Conservation (phyloP, 2,888 invertebrate species). For the Cactoblastis cactorum region DNA sequence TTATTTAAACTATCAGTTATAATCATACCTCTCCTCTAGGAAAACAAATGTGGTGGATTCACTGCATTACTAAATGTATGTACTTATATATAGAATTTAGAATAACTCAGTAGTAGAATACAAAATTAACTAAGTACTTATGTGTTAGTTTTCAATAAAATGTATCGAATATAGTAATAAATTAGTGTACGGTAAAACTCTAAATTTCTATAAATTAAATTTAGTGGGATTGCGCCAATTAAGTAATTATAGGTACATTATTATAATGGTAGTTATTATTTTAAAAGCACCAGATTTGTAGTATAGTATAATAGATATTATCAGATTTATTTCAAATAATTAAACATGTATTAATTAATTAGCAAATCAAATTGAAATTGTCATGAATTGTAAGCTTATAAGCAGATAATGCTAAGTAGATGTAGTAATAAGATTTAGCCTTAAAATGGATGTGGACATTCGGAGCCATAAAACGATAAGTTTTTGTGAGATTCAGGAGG, state of each 20-base stretch:
- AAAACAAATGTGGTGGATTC: not conserved
- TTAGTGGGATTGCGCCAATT: slow-evolving; percentile 34
- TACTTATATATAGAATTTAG: not conserved
- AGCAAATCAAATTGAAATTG: slow-evolving; percentile 12
- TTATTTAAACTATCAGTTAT: not conserved
- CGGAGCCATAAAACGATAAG: slow-evolving; percentile 36
- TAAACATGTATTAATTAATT: too few relatives aligned
- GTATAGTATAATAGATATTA: slow-evolving; percentile 21
- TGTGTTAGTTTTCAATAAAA: not conserved
- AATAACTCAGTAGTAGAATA: not conserved
- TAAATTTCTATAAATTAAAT: not conserved
- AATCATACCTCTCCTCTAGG: not conserved
- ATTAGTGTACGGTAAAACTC: not conserved
- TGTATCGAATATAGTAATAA: not conserved
- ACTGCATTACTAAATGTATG: not conserved
- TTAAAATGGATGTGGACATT: slow-evolving; percentile 51
- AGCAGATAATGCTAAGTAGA: not conserved
- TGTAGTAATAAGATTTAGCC: not conserved
- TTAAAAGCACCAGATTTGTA: slow-evolving; percentile 29
- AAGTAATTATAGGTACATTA: slow-evolving; percentile 8
- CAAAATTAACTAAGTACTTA: not conserved
- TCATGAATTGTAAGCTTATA: not conserved
- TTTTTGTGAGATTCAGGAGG: slow-evolving; percentile 57
- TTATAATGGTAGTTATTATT: slow-evolving; percentile 21
- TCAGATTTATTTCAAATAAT: slow-evolving; percentile 18